A percentile compares a stretch with the other conserved stretches of the same genome.
Conservation (phyloP, 2,797 vertebrate species). For the Gymnothorax reevesii region DNA sequence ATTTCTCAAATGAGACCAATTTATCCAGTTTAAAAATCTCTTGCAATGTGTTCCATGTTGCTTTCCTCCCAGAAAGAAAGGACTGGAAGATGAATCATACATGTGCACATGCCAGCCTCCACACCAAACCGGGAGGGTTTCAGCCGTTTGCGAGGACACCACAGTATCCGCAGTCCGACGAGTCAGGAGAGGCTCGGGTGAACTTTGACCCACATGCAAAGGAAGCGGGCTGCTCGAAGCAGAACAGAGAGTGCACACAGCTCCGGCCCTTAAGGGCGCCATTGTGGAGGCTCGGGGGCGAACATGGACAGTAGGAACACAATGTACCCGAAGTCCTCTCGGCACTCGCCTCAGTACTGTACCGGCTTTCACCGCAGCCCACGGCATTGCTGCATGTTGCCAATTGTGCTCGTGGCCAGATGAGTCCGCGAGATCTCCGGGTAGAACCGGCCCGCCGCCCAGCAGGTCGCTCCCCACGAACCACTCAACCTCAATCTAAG, state of each 20-base stretch:
- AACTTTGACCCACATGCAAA: neutral
- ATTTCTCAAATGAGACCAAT: no score
- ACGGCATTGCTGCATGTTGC: neutral
- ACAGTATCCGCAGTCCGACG: neutral
- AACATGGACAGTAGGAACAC: slow-evolving; percentile 2
- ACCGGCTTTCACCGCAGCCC: slow-evolving; percentile 13
- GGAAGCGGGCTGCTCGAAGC: neutral
- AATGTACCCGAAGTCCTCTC: slow-evolving; percentile 17
- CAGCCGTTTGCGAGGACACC: neutral
- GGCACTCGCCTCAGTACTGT: slow-evolving; percentile 19
- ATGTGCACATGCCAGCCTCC: no score
- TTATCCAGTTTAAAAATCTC: no score
- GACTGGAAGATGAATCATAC: neutral
- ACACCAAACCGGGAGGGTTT: neutral
- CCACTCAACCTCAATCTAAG: neutral
- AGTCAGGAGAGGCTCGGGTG: neutral
- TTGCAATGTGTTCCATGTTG: neutral
- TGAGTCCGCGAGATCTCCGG: slow-evolving; percentile 9
- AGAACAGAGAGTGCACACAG: slow-evolving; percentile 25
- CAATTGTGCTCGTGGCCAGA: slow-evolving; percentile 25
- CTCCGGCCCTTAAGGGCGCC: slow-evolving; percentile 14
- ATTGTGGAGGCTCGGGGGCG: slow-evolving; percentile 30
- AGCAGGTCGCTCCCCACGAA: neutral
- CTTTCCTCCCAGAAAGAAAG: neutral
- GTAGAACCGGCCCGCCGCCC: neutral